A percentile compares a stretch with the other conserved stretches of the same genome.
Evolutionary conservation across 2,797 vertebrate genomes (phyloP).

Genomic region (Dallia pectoralis): DNA sequence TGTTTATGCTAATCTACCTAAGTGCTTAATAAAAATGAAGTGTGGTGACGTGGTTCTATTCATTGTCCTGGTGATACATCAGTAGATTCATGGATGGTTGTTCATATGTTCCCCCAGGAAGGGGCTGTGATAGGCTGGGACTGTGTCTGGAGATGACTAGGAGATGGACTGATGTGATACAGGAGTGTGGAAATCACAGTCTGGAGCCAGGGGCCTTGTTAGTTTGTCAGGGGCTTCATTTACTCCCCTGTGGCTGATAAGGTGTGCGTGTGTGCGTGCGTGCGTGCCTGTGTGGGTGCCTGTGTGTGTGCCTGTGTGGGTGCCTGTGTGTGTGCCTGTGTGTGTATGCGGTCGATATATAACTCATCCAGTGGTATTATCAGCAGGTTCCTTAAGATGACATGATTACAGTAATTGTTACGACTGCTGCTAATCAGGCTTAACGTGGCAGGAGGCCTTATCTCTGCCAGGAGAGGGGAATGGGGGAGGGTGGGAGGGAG

Average conservation of each 20-base stretch:
- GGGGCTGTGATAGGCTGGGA: neutral
- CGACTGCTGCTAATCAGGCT: conserved; percentile 52
- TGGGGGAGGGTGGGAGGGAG: neutral
- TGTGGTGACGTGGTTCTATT: neutral
- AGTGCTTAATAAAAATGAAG: neutral
- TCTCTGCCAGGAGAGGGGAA: conserved; percentile 30
- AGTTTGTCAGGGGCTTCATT: conserved; percentile 1
- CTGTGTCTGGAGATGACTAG: neutral
- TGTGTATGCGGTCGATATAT: conserved; percentile 29
- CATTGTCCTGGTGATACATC: too few species aligned
- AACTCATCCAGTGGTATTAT: conserved; percentile 40
- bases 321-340: conserved; percentile 11
- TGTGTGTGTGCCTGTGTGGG: conserved; percentile 15
- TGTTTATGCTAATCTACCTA: too few species aligned
- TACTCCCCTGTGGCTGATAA: neutral
- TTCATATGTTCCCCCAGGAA: too few species aligned
- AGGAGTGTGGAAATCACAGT: neutral
- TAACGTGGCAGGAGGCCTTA: conserved; percentile 37
- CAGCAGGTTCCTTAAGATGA: conserved; percentile 61
- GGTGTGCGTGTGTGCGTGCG: conserved; percentile 1
- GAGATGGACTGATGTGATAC: neutral
- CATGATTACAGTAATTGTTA: conserved; percentile 63
- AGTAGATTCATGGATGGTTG: too few species aligned
- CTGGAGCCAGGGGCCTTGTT: neutral
- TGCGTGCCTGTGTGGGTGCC: conserved; percentile 20